Evolutionary conservation across 2,888 invertebrate species (phyloP), one percentile per base, ranked within the genome.

Genomic region (Lomographa bimaculata): DNA sequence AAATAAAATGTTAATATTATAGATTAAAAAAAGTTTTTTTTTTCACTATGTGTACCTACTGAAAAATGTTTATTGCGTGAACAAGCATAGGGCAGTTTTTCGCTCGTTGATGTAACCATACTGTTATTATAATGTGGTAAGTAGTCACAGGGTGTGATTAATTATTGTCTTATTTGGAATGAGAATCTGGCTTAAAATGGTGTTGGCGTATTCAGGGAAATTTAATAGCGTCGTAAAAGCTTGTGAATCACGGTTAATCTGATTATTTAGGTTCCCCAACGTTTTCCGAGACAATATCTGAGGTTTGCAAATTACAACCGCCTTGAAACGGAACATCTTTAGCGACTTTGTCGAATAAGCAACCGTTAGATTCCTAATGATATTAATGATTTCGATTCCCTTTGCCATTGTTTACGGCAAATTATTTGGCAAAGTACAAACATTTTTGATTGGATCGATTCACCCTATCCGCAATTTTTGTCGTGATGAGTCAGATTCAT

Each of bases 111-210:
- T n/a, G n/a, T n/a, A n/a, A n/a, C 32, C 33, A 10, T 43, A 37
- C 37, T 43, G 37, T 28, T 18, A 33, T 9, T 29, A 33, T 20
- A 16, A 20, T 16, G 9, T 19, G 11, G 35, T 11, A 35, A 21
- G 27, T 29, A 27, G 24, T 28, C 18, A 6, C 28, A 39, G 36
- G 27, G 33, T 50, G 48, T 42, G 55, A 66, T 66, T 60, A 62
- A 64, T 66, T 46, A 54, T 43, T 50, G 48, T 55, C 50, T 41
- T 54, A 60, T 56, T 59, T 48, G 47, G 38, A 55, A 53, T 47
- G 46, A 46, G 38, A 48, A 48, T 41, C 45, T 41, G 48, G 45
- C 43, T 50, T 44, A 38, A 38, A 48, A 37, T 45, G 40, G 41
- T 55, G 46, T 50, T 37, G 34, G 38, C 41, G 46, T 47, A 46